Percentiles rank a stretch among this genome's conserved stretches.
Evolutionary conservation across 2,797 vertebrate genomes (phyloP).

Genomic region (Squalus acanthias): DNA sequence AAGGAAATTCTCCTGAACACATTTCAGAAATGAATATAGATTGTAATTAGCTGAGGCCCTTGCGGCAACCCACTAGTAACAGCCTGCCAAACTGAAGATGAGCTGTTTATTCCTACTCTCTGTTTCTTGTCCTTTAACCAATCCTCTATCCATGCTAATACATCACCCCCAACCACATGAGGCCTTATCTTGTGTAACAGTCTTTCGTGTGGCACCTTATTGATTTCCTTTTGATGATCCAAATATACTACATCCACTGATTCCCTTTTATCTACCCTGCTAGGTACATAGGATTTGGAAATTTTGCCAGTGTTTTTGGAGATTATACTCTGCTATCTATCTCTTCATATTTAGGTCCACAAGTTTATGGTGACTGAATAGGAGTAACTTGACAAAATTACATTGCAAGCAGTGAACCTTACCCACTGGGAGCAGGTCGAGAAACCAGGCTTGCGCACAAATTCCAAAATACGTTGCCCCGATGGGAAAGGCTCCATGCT

Average conservation of each 20-base stretch:
- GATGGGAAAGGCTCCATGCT: not conserved
- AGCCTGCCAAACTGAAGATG: no score
- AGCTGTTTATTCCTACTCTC: no score
- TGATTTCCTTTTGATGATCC: not conserved
- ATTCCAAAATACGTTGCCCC: not conserved
- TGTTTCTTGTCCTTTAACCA: no score
- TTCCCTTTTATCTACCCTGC: no score
- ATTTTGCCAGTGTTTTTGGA: not conserved
- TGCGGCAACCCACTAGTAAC: no score
- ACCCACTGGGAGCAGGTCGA: conserved; percentile 5
- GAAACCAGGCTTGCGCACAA: not conserved
- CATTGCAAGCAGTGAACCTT: not conserved
- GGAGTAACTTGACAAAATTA: not conserved
- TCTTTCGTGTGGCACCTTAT: not conserved
- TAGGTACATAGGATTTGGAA: not conserved
- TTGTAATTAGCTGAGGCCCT: no score
- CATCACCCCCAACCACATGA: no score
- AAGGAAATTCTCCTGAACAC: no score
- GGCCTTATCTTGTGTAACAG: no score
- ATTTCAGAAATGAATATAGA: no score
- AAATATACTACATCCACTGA: no score
- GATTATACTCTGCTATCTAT: not conserved
- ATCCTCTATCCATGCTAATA: no score
- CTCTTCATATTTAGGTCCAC: not conserved
- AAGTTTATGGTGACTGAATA: not conserved